A percentile compares a stretch with the other conserved stretches of the same genome.
phyloP scores from a whole-genome alignment of 2,888 invertebrate genomes.

The Dichetophora obliterata region DNA sequence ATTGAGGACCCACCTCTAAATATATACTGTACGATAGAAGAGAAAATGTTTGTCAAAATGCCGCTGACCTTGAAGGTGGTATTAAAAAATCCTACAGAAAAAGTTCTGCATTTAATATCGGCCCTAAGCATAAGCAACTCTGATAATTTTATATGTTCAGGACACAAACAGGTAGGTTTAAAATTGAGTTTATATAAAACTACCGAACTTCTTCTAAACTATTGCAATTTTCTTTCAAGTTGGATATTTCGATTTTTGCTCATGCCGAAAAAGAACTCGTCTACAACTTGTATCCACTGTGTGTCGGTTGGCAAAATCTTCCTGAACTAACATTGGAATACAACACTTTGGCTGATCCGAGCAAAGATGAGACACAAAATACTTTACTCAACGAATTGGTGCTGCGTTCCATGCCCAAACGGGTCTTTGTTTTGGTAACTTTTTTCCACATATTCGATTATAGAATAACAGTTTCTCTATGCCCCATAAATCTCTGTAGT shows the following conservation, averaged over 20 bases:
- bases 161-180: constrained; percentile 84
- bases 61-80: constrained; percentile 68
- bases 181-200: not conserved
- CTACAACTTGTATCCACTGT: constrained; percentile 68
- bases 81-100: constrained; percentile 66
- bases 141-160: constrained; percentile 95
- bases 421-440: constrained; percentile 68
- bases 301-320: constrained; percentile 69
- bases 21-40: constrained; percentile 68
- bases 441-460: not conserved
- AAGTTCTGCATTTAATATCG: constrained; percentile 67
- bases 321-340: constrained; percentile 67
- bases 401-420: constrained; percentile 68
- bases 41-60: constrained; percentile 70
- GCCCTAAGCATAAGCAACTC: constrained; percentile 66
- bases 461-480: no score
- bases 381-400: constrained; percentile 65
- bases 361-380: constrained; percentile 64
- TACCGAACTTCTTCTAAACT: not conserved
- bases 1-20: constrained; percentile 68
- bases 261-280: constrained; percentile 66
- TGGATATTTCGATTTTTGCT: constrained; percentile 68
- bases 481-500: no score
- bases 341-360: constrained; percentile 66
- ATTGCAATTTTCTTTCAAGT: constrained; percentile 50